phyloP scores from a whole-genome alignment of 2,797 vertebrate species.

The Amblyraja radiata region DNA sequence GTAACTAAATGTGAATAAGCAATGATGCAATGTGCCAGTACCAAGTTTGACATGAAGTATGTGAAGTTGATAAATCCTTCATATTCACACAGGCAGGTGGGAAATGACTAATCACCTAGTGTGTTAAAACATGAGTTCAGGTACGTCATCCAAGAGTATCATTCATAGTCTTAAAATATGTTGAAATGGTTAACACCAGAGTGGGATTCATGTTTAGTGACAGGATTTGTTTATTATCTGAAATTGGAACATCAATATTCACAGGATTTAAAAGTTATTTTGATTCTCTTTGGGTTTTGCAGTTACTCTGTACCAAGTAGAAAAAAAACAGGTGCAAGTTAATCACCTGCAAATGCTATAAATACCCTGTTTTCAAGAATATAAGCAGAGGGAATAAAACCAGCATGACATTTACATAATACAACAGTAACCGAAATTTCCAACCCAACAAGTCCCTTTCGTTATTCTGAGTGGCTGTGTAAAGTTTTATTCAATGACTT shows the following conservation, averaged over 20 bases:
- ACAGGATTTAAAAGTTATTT: background rate
- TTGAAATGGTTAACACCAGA: background rate
- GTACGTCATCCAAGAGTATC: background rate
- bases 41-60: background rate
- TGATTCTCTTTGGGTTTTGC: background rate
- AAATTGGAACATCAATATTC: background rate
- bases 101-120: background rate
- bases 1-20: background rate
- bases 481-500: background rate
- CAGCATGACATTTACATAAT: background rate
- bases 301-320: background rate
- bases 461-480: background rate
- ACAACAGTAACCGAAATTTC: background rate
- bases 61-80: background rate
- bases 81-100: background rate
- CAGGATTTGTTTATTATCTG: background rate
- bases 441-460: background rate
- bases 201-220: background rate
- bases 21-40: background rate
- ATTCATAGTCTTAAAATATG: background rate
- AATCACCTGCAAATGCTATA: constrained; percentile 6
- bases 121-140: background rate
- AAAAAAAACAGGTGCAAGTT: background rate
- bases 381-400: too few relatives aligned
- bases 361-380: background rate